Evolutionary conservation across 92 coral and sea anemone species (phyloP), one percentile per base, ranked within the genome.

Genomic region (Chrysogorgia sp.): DNA sequence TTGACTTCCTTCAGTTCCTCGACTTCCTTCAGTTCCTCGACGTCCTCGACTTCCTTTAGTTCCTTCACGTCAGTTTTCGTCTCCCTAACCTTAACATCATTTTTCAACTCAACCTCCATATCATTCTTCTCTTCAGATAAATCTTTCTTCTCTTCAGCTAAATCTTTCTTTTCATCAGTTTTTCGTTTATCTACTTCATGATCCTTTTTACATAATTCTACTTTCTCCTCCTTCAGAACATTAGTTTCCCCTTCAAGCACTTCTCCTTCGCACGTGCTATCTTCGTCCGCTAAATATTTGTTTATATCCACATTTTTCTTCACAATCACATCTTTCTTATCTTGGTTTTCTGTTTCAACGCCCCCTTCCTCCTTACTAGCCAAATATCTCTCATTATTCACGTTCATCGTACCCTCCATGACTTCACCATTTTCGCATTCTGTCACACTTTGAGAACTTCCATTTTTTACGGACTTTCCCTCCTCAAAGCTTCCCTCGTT

Each of bases 81-180:
- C 52, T 13, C 25, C 2, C 35, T 30, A 3, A 13, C 63, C 52
- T 23, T 34, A 6, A 2, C 19, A 41, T 21, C 0, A 24, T 31
- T 55, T 19, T 25, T 58, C 15, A 30, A 34, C 41, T 60, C 21
- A 20, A 60, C 40, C 43, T 62, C 52, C 7, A 10, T 34, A 37
- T 61, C 43, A 17, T 59, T 57, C n/a, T 62, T 61, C 25, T 77
- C 67, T 77, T 61, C 71, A 55, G 34, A 34, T 58, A 71, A 33
- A 52, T 78, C 68, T 71, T 71, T 14, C 75, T 78, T 20, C 55
- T 47, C 34, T 21, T 1, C 30, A 6, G 7, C n/a, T 63, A 33
- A 21, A 67, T 26, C 22, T 29, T 78, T 25, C 33, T 43, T 13
- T 15, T 35, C 55, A 43, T 28, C 20, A 3, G 17, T 40, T 62